Percentiles rank a stretch among this genome's conserved stretches.
Conservation (phyloP, 1,140 invertebrate genomes). For the Druon quercuslanigerum region DNA sequence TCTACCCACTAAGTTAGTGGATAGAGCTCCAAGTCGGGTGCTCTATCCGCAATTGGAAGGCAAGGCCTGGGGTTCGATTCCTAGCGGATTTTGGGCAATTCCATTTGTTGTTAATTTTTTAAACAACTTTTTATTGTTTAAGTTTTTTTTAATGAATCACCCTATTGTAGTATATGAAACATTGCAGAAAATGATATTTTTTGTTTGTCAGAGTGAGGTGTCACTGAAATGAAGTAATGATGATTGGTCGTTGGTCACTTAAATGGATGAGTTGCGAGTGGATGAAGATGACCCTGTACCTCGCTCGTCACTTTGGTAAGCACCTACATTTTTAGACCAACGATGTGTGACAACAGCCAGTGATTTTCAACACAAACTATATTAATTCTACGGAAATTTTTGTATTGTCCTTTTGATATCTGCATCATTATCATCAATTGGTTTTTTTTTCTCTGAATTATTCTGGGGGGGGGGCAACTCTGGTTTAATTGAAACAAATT, state of each 20-base stretch:
- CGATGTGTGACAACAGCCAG: neutral
- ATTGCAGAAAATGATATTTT: neutral
- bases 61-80: no score
- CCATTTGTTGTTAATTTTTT: no score
- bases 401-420: neutral
- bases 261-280: neutral
- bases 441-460: no score
- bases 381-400: neutral
- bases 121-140: no score
- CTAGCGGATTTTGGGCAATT: no score
- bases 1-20: no score
- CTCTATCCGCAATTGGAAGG: no score
- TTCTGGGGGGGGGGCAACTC: rapidly evolving
- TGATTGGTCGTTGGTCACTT: neutral
- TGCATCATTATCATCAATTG: no score
- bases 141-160: no score
- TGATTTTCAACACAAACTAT: neutral
- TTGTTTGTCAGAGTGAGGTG: neutral
- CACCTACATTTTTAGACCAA: neutral
- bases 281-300: conserved; percentile 1
- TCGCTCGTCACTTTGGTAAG: conserved; percentile 2
- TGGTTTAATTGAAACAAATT: no score
- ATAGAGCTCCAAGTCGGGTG: no score
- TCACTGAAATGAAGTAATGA: neutral
- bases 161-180: no score